A percentile compares a stretch with the other conserved stretches of the same genome.
These are phyloP conservation scores for Gavialis gangeticus DNA, from an alignment of 2,113 vertebrate genomes.

Conservation along the genomic window DNA sequence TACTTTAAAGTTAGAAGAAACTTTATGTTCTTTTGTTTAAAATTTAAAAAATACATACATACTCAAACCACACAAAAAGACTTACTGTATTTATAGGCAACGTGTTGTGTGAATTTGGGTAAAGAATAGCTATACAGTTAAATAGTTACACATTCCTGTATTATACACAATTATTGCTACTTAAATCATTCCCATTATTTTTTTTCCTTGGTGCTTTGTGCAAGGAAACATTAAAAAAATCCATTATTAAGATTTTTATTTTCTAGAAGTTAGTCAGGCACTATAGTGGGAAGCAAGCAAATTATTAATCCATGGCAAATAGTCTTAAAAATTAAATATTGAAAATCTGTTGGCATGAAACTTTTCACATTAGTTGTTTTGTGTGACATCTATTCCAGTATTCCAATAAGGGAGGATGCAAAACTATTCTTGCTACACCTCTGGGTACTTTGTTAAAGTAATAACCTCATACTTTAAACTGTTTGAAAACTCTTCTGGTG, in stretches of 20 bases:
- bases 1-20: too few relatives aligned
- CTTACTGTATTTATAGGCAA: too few relatives aligned
- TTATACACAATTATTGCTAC: neutral
- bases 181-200: neutral
- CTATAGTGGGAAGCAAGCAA: neutral
- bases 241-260: neutral
- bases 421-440: too few relatives aligned
- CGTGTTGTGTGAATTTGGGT: too few relatives aligned
- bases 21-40: slow-evolving; percentile 17
- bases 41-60: neutral
- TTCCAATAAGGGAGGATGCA: neutral
- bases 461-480: too few relatives aligned
- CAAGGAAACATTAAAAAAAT: neutral
- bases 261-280: neutral
- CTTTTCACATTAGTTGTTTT: neutral
- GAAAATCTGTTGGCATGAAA: neutral
- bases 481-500: too few relatives aligned
- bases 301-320: neutral
- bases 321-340: neutral
- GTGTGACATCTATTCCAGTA: neutral
- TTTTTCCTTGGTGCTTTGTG: neutral
- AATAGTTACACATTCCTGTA: neutral
- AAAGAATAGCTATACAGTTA: too few relatives aligned
- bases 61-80: neutral
- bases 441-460: too few relatives aligned